Percentiles rank a stretch among this genome's conserved stretches.
Conservation (phyloP, 2,113 vertebrate genomes). For the Bos javanicus region DNA sequence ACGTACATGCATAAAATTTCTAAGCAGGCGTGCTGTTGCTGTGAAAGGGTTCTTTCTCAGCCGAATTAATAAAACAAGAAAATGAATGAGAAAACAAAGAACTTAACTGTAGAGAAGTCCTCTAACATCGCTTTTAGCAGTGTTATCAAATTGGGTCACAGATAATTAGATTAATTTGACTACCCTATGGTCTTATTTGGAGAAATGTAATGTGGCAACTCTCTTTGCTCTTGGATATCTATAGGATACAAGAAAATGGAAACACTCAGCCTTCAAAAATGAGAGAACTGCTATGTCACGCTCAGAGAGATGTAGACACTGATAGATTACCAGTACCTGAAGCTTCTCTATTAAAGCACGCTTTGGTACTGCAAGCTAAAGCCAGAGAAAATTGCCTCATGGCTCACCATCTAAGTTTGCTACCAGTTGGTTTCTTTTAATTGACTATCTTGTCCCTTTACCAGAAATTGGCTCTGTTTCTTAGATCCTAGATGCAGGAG, state of each 20-base stretch:
- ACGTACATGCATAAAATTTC: not conserved
- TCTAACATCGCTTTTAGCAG: conserved; percentile 16
- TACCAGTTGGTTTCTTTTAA: conserved; percentile 9
- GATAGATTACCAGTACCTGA: not conserved
- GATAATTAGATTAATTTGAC: conserved; percentile 45
- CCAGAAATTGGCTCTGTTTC: conserved; percentile 7
- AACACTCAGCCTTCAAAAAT: not conserved
- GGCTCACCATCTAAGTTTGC: not conserved
- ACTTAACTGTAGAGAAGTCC: not conserved
- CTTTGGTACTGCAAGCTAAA: not conserved
- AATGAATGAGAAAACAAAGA: not conserved
- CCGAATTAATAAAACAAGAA: not conserved
- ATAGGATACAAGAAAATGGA: not conserved
- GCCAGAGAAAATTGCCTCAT: not conserved
- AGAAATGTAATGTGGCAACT: conserved; percentile 41
- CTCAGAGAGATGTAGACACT: not conserved
- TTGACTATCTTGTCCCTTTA: not conserved
- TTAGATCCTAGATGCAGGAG: not conserved
- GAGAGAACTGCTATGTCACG: not conserved
- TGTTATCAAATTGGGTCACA: conserved; percentile 31
- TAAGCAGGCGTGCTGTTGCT: not conserved
- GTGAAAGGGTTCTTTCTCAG: not conserved
- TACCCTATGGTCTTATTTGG: conserved; percentile 34
- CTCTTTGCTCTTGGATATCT: conserved; percentile 14
- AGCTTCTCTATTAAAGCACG: not conserved